Evolutionary conservation across 2,888 invertebrate species (phyloP).

Genomic region (Stomorhina lunata): DNA sequence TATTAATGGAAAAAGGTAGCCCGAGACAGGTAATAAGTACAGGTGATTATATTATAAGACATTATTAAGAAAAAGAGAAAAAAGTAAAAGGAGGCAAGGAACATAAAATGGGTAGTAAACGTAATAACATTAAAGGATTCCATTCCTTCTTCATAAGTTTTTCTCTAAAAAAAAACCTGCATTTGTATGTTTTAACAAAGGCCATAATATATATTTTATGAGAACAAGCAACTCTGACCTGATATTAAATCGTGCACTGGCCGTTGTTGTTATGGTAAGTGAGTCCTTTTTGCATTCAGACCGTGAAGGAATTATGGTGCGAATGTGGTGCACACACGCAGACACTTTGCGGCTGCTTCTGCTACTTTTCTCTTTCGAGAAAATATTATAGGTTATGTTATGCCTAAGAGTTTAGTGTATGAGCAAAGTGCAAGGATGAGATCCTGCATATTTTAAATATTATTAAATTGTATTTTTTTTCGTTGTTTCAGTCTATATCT

Average conservation of each 20-base stretch:
- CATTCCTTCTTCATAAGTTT: background rate
- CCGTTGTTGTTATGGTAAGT: background rate
- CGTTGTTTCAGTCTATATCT: background rate
- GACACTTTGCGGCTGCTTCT: slow-evolving; percentile 33
- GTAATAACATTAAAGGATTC: slow-evolving; percentile 56
- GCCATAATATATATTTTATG: slow-evolving; percentile 48
- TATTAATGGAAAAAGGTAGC: slow-evolving; percentile 6
- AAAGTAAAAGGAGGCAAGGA: background rate
- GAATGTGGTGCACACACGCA: slow-evolving; percentile 61
- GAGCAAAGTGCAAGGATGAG: slow-evolving; percentile 31
- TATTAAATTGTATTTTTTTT: slow-evolving; percentile 22
- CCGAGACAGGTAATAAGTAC: slow-evolving; percentile 47
- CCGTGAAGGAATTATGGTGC: slow-evolving; percentile 65
- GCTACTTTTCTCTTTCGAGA: slow-evolving; percentile 39
- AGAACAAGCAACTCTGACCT: slow-evolving; percentile 25
- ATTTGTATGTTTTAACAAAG: slow-evolving; percentile 35
- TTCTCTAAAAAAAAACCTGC: background rate
- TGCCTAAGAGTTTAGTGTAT: background rate
- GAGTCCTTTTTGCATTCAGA: slow-evolving; percentile 19
- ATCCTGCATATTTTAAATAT: slow-evolving; percentile 41
- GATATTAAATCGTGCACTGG: slow-evolving; percentile 15
- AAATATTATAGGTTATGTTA: slow-evolving; percentile 60
- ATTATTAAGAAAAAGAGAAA: slow-evolving; percentile 27
- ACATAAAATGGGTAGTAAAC: slow-evolving; percentile 42
- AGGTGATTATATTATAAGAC: slow-evolving; percentile 59